Base-by-base conservation (phyloP, 2,797 vertebrate genomes). In the Galaxias olidus region DNA sequence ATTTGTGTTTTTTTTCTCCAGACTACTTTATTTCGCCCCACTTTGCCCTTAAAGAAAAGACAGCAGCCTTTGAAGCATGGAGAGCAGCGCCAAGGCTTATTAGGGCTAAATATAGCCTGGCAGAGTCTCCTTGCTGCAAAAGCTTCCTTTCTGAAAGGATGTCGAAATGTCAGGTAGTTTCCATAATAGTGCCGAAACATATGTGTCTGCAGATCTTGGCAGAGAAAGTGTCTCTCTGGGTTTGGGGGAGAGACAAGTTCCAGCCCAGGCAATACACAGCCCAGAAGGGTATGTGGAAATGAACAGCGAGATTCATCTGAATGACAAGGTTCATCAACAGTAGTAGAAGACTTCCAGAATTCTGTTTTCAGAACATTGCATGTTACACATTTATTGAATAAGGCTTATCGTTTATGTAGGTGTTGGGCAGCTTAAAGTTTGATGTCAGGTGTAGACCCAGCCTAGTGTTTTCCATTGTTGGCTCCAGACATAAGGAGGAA, bases 141-240 rank as follows among this genome's bases (percentile, higher is more conserved):
- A 46, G 48, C 42, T 63, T 64, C 41, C 17, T 42, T 57, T 46
- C 44, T 67, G 18, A 76, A 69, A 75, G 64, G 67, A 69, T 9
- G 15, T 41, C n/a, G 15, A 61, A 53, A 59, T 71, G 66, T 72
- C 30, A 12, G 61, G 30, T 72, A 15, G 43, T 65, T 68, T 79
- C 59, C 30, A 30, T 43, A 51, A 45, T 53, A 20, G 17, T 41
- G 48, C 18, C 9, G 47, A 20, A 30, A 48, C 55, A 58, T 68
- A 17, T 55, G 4, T 44, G 46, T 41, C 1, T 42, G 10, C 48
- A 18, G 41, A 41, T 15, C 10, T 40, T 17, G 13, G 56, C n/a
- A 9, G 59, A n/a, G 49, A 69, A n/a, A 9, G 52, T 54, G 15
- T 52, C 12, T 55, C n/a, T 43, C 4, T 30, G 55, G 12, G 30